phyloP scores from a whole-genome alignment of 2,113 vertebrate genomes.

The Oncorhynchus nerka region DNA sequence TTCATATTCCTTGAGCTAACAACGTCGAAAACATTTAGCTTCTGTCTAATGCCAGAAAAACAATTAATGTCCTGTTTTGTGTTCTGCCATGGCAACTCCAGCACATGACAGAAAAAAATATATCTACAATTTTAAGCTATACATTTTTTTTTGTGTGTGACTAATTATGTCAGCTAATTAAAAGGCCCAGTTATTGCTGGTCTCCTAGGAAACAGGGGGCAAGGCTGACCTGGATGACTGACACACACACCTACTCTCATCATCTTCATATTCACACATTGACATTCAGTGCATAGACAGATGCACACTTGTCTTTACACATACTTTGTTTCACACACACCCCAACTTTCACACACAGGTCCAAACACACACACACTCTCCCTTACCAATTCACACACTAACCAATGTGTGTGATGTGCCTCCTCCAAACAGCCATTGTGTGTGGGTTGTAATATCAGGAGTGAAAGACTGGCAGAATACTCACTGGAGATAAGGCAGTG shows the following conservation, averaged over 20 bases:
- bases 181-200: conserved; percentile 63
- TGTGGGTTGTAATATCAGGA: neutral
- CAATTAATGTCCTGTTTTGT: no score
- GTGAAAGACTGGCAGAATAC: neutral
- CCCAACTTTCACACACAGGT: neutral
- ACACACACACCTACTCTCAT: conserved; percentile 35
- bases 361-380: conserved; percentile 4
- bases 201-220: conserved; percentile 54
- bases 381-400: conserved; percentile 23
- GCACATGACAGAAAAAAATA: neutral
- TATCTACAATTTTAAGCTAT: conserved; percentile 30
- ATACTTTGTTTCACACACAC: neutral
- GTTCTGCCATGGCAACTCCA: conserved; percentile 2
- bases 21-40: no score
- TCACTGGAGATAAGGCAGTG: neutral
- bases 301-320: conserved; percentile 1
- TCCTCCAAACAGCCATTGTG: neutral
- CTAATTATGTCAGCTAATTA: conserved; percentile 72
- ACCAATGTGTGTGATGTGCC: conserved; percentile 28
- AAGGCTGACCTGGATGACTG: conserved; percentile 56
- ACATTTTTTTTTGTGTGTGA: conserved; percentile 9
- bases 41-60: no score
- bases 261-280: neutral
- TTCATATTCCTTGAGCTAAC: no score
- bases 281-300: neutral